Conservation (phyloP, 2,888 invertebrate species). For the Mimumesa dahlbomi region DNA sequence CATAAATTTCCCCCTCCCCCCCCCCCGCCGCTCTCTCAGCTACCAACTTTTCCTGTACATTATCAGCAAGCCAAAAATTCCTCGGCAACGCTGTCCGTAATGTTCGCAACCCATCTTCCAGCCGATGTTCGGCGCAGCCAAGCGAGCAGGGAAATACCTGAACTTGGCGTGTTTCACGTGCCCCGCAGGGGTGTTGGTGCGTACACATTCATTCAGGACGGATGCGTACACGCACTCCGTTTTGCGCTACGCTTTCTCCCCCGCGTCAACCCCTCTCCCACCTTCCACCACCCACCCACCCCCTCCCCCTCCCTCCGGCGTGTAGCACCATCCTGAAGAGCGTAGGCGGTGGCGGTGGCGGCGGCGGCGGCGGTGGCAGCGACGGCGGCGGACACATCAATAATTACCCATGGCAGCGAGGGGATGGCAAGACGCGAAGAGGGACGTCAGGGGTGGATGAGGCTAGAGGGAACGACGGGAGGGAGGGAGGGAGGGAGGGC, state of each 20-base stretch:
- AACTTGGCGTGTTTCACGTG: constrained; percentile 42
- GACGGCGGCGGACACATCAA: constrained; percentile 78
- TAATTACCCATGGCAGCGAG: constrained; percentile 78
- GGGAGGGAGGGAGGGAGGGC: constrained; percentile 59
- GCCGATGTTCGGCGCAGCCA: not conserved
- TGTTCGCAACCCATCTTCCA: not conserved
- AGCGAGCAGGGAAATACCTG: constrained; percentile 43
- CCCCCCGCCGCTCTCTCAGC: too few species aligned
- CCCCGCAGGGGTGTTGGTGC: constrained; percentile 42
- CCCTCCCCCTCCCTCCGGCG: not conserved
- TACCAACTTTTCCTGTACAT: too few species aligned
- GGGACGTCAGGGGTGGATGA: constrained; percentile 56
- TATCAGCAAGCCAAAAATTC: too few species aligned
- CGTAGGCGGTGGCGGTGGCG: constrained; percentile 50
- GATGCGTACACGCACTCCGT: constrained; percentile 57
- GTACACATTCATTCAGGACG: constrained; percentile 45
- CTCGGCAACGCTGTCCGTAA: too few species aligned
- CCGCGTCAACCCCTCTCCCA: not conserved
- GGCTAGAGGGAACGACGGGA: constrained; percentile 53
- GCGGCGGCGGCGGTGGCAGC: constrained; percentile 63
- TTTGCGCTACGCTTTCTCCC: constrained; percentile 35
- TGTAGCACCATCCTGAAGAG: constrained; percentile 52
- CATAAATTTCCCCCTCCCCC: too few species aligned
- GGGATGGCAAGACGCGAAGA: constrained; percentile 68
- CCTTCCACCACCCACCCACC: constrained; percentile 14